Percentiles rank a stretch among this genome's conserved stretches.
Evolutionary conservation across 30 jellyfish, hydroid and myxozoan species (phyloP).

Genomic region (Sanderia malayensis): DNA sequence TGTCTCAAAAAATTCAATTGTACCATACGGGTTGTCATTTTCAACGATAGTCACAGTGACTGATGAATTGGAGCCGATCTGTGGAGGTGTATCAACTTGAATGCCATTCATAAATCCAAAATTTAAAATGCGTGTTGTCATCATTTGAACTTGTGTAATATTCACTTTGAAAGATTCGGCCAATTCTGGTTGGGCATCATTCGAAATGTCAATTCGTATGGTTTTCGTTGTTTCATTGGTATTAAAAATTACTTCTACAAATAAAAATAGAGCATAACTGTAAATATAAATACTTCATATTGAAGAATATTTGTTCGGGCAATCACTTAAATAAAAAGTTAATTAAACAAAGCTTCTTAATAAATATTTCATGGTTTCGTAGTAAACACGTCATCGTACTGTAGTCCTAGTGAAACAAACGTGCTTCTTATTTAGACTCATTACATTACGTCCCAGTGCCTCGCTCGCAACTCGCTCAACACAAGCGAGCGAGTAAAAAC

Average conservation of each 20-base stretch:
- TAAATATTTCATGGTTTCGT: too few species aligned
- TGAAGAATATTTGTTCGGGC: too few species aligned
- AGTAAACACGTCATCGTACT: too few species aligned
- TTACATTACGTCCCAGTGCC: too few species aligned
- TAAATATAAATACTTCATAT: too few species aligned
- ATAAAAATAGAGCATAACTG: too few species aligned
- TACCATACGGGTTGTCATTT: slow-evolving; percentile 91
- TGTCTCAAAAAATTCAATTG: slow-evolving; percentile 42
- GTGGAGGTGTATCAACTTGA: slow-evolving; percentile 77
- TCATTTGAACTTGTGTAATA: slow-evolving; percentile 43
- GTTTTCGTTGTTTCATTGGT: slow-evolving; percentile 54
- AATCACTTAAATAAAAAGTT: too few species aligned
- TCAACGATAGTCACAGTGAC: slow-evolving; percentile 64
- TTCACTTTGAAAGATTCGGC: slow-evolving; percentile 56
- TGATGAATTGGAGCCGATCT: slow-evolving; percentile 36
- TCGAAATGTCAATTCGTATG: slow-evolving; percentile 43
- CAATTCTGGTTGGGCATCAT: slow-evolving; percentile 85
- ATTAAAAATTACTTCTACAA: slow-evolving; percentile 39
- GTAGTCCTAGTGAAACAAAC: too few species aligned
- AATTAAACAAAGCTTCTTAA: too few species aligned
- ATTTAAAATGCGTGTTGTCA: slow-evolving; percentile 28
- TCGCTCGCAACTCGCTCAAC: too few species aligned
- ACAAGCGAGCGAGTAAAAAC: too few species aligned
- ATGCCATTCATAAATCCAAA: slow-evolving; percentile 39
- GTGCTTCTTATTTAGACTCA: too few species aligned